Evolutionary conservation across 92 coral and sea anemone species (phyloP), one percentile per base, ranked within the genome.

Genomic region (Parazoanthus atlanticus): DNA sequence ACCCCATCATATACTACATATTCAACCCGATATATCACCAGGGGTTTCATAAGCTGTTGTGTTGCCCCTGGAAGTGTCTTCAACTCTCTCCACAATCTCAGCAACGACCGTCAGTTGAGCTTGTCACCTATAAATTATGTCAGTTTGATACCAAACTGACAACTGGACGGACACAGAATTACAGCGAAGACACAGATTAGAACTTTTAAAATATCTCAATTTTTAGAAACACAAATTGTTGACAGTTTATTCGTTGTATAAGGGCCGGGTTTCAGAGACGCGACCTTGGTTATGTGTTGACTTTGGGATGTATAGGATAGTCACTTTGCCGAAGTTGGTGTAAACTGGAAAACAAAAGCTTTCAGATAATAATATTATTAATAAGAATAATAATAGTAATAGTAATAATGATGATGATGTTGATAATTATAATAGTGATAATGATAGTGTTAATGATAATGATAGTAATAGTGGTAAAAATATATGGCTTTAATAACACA

Each of bases 11-110:
- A 25, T 79, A 79, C 26, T 79, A 79, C 6, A 79, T 52, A 28
- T 79, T 79, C 25, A 79, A 79, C 69, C 40, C 69, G 10, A 79
- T 47, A 47, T 78, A 43, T 78, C 61, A 30, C 61, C 82, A 40
- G 38, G 64, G 82, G 64, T 43, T 78, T 78, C 65, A 40, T 11
- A 43, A 78, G 12, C 9, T 43, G 34, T 32, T 78, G 65, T 43
- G 61, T 46, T 78, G 82, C 12, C 79, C 76, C 23, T 72, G 76
- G 76, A 30, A 72, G 38, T 72, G 76, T 72, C 38, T 30, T 32
- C 76, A 31, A 23, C 28, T 36, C 5, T 72, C 76, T 17, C 34
- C 6, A 32, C 33, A 19, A 32, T 28, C 10, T 72, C 38, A 29
- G 3, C 17, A 72, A 1, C 21, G 76, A 31, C 23, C 76, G 1